Evolutionary conservation across 2,113 vertebrate genomes (phyloP), one percentile per base, ranked within the genome.

Genomic region (Cochlearius cochlearius): DNA sequence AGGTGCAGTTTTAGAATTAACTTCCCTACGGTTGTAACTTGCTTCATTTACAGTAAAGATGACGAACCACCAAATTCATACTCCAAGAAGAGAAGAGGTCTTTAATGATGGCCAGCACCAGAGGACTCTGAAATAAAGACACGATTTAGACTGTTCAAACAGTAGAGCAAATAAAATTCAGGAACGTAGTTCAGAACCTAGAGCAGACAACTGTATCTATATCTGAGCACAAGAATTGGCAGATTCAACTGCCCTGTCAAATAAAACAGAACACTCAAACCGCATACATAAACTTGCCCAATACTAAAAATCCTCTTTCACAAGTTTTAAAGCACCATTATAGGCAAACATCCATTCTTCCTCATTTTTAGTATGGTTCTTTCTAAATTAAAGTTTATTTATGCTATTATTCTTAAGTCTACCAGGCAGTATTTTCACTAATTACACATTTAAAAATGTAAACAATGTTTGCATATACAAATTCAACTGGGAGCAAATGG

Each of bases 41-140:
- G 67, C 79, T 94, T 97, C 76, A 86, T 94, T 81, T 95, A 92
- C 50, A 94, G 62, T 20, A 86, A 67, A 81, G 82, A 66, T 80
- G 92, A 84, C 2, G 2, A 82, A 89, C 60, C 79, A 89, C 76
- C 79, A 77, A 47, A 83, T 72, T 47, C 90, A 95, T 89, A 87
- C 16, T 89, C 87, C 90, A 68, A 73, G 93, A 81, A 83, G 85
- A 91, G 43, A 77, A 67, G 66, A 86, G 63, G 73, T 79, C 90
- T 92, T 93, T 95, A 98, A 62, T 97, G 97, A 95, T 98, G 97
- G 53, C 76, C 86, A 94, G 86, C 56, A 94, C 55, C 64, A 86
- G 92, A 94, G 25, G 92, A 45, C 86, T 97, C 97, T 98, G 97
- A 95, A 97, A 97, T 41, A 95, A 91, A 96, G 75, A 96, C 36